A percentile compares a stretch with the other conserved stretches of the same genome.
Conservation (phyloP, 2,888 invertebrate species). For the Phragmatobia fuliginosa region DNA sequence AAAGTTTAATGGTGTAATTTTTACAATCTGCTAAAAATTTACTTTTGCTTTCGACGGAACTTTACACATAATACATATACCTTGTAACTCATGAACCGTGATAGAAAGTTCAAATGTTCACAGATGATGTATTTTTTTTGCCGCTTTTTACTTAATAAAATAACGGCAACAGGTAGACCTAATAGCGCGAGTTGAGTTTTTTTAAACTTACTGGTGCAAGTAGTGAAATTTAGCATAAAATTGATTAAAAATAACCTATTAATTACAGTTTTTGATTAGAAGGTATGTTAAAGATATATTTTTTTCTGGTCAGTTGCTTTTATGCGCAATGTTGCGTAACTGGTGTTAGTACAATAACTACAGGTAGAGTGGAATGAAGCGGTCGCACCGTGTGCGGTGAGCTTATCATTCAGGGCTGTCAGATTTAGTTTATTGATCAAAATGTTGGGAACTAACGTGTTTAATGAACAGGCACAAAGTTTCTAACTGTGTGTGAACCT, state of each 20-base stretch:
- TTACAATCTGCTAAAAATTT: not conserved
- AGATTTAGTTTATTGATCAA: constrained; percentile 21
- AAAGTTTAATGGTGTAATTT: not conserved
- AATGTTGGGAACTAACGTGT: constrained; percentile 14
- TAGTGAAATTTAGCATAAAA: no score
- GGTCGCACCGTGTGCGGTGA: constrained; percentile 46
- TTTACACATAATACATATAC: not conserved
- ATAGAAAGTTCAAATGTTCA: no score
- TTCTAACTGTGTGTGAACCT: not conserved
- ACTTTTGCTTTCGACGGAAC: not conserved
- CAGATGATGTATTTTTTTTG: no score
- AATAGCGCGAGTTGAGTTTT: no score
- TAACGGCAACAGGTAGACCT: no score
- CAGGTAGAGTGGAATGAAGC: constrained; percentile 49
- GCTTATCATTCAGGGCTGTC: constrained; percentile 50
- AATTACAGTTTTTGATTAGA: constrained; percentile 20
- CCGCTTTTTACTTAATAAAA: no score
- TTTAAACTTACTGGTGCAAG: no score
- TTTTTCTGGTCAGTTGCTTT: constrained; percentile 37
- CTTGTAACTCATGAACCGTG: no score
- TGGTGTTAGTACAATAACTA: constrained; percentile 55
- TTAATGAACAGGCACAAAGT: not conserved
- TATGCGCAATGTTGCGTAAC: constrained; percentile 53
- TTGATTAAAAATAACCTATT: not conserved
- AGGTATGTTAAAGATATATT: not conserved